Evolutionary conservation across 2,888 invertebrate genomes (phyloP), one percentile per base, ranked within the genome.

Genomic region (Erebia ligea): DNA sequence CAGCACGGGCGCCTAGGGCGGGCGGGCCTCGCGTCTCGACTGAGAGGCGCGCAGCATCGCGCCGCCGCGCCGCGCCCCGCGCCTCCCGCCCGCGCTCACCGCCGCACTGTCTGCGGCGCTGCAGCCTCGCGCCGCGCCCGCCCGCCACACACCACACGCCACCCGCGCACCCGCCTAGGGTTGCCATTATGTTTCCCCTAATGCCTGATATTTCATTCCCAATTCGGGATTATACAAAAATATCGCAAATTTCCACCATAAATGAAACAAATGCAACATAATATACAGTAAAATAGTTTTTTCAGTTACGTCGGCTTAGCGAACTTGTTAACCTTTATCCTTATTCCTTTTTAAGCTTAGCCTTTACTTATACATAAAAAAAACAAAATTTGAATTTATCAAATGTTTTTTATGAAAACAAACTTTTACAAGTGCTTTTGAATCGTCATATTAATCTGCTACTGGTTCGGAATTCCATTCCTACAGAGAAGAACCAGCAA

Each of bases 21-120:
- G 92, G 93, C 93, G 94, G 92, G 89, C 88, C 89, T 90, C 92
- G 92, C 92, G 92, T 91, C 95, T 95, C 95, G 94, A 95, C 95
- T 95, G 95, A 95, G 94, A 94, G 93, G 93, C 94, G 92, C 93
- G 90, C 93, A 93, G 94, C 94, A 94, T 94, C 95, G 94, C 92
- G 90, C 91, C 94, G 94, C 92, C 94, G 93, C 92, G 92, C 91
- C 93, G 89, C 91, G 88, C 89, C 91, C 88, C 87, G 87, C 82
- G 84, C 90, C 77, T 61, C 78, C 80, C 79, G 74, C 80, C 77
- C 80, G 75, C 78, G 82, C 82, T 81, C 84, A 84, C 80, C 85
- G 86, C 87, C 88, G 86, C 86, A 88, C 88, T 87, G 88, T 88
- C 89, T 88, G 86, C 88, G 83, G 84, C 86, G 86, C 84, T 84